Conservation (phyloP, 2,113 vertebrate genomes). For the Castor canadensis region DNA sequence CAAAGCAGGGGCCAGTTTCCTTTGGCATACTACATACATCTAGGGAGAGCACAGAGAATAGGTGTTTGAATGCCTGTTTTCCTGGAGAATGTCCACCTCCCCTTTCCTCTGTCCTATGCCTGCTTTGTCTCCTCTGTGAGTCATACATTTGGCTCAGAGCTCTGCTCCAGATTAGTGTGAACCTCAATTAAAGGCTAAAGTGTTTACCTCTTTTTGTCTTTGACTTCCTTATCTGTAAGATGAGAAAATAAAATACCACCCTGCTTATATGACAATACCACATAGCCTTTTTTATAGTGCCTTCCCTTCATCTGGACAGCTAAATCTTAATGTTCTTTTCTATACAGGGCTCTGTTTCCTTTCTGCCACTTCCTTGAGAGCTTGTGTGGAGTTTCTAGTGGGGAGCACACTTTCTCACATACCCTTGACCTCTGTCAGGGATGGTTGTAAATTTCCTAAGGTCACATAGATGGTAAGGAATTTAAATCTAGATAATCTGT, state of each 20-base stretch:
- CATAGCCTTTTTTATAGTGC: neutral
- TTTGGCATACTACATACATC: conserved; percentile 83
- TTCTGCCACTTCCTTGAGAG: neutral
- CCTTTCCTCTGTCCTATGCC: neutral
- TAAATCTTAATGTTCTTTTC: neutral
- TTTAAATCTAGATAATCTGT: neutral
- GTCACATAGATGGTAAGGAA: neutral
- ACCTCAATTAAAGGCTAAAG: neutral
- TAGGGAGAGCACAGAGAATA: neutral
- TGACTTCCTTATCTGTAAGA: neutral
- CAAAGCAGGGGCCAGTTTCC: conserved; percentile 82
- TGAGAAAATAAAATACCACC: neutral
- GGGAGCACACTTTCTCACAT: too few species aligned
- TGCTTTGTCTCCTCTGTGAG: neutral
- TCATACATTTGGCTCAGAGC: neutral
- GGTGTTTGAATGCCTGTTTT: neutral
- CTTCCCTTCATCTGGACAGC: neutral
- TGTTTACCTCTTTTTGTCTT: neutral
- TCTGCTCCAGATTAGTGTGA: neutral
- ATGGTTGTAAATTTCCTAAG: neutral
- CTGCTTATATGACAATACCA: neutral
- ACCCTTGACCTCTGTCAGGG: too few species aligned
- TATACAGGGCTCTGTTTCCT: neutral
- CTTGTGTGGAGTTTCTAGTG: too few species aligned
- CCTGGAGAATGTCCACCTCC: neutral